Percentiles rank a stretch among this genome's conserved stretches.
Conservation (phyloP, 1,140 invertebrate species). For the Bombus fervidus region DNA sequence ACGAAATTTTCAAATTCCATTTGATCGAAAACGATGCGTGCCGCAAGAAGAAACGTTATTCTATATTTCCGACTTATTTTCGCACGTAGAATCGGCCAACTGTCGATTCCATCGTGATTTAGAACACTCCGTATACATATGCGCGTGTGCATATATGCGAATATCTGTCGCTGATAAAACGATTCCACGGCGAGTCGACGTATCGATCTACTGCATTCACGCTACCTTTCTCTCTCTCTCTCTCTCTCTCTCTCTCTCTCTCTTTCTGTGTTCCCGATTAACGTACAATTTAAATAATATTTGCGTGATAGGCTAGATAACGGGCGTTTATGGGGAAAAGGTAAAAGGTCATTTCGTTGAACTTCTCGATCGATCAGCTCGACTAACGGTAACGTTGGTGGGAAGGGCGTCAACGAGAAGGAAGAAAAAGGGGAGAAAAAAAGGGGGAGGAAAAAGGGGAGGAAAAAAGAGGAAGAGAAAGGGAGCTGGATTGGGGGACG, state of each 20-base stretch:
- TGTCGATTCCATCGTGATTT: not conserved
- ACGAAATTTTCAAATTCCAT: too few species aligned
- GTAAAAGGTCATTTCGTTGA: constrained; percentile 53
- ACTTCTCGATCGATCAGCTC: constrained; percentile 50
- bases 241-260: too few species aligned
- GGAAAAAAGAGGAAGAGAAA: not conserved
- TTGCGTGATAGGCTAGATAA: constrained; percentile 45
- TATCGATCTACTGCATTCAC: constrained; percentile 64
- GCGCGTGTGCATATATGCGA: not conserved
- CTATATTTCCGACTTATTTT: not conserved
- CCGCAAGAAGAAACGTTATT: too few species aligned
- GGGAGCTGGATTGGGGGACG: not conserved
- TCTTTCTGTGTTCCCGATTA: constrained; percentile 45
- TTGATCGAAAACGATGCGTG: too few species aligned
- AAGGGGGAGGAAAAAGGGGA: not conserved
- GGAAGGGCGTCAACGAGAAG: not conserved
- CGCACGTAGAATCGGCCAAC: not conserved
- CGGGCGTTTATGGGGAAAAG: constrained; percentile 29
- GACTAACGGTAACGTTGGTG: not conserved
- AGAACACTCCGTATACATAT: not conserved
- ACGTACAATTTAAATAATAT: constrained; percentile 62
- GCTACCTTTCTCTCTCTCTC: constrained; percentile 35
- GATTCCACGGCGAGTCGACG: constrained; percentile 47
- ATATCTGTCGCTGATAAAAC: constrained; percentile 18
- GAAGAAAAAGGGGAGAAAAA: not conserved